Conservation (phyloP, 2,888 invertebrate species). For the Imbricaverruca yamaguchii region DNA sequence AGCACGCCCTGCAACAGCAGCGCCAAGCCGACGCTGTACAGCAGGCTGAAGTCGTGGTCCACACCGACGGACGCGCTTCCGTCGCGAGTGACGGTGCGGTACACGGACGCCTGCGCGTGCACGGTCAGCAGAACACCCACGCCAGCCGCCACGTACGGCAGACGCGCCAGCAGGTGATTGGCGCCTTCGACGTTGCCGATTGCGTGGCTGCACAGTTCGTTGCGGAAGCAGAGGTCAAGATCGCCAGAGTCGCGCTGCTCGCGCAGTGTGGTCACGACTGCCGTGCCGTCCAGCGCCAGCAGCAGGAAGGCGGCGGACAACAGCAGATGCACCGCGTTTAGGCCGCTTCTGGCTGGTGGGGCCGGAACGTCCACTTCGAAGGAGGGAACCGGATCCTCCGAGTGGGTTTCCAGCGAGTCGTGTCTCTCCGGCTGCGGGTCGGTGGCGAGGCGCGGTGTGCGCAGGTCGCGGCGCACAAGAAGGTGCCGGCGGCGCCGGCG, state of each 20-base stretch:
- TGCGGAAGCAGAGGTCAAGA: neutral
- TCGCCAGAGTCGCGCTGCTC: slow-evolving; percentile 63
- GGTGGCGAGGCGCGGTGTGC: slow-evolving; percentile 50
- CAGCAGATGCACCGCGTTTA: slow-evolving; percentile 65
- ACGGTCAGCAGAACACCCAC: slow-evolving; percentile 89
- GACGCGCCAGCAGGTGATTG: slow-evolving; percentile 90
- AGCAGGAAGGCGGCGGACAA: slow-evolving; percentile 67
- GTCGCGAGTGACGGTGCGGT: neutral
- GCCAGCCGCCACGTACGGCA: slow-evolving; percentile 87
- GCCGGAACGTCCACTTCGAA: slow-evolving; percentile 53
- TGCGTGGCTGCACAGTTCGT: neutral
- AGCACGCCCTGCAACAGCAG: slow-evolving; percentile 68
- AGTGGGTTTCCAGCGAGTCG: slow-evolving; percentile 84
- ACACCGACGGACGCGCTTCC: neutral
- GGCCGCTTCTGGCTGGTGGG: slow-evolving; percentile 75
- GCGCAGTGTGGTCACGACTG: slow-evolving; percentile 88
- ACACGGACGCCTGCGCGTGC: slow-evolving; percentile 55
- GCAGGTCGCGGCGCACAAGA: slow-evolving; percentile 60
- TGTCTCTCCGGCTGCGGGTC: slow-evolving; percentile 67
- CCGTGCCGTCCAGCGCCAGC: slow-evolving; percentile 78
- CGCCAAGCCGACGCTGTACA: neutral
- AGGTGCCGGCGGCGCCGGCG: slow-evolving; percentile 70
- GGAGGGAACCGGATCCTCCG: slow-evolving; percentile 78
- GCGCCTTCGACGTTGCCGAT: slow-evolving; percentile 36
- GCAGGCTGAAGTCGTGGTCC: neutral